A percentile compares a stretch with the other conserved stretches of the same genome.
Evolutionary conservation across 2,888 invertebrate species (phyloP).

Genomic region (Idaea aversata): DNA sequence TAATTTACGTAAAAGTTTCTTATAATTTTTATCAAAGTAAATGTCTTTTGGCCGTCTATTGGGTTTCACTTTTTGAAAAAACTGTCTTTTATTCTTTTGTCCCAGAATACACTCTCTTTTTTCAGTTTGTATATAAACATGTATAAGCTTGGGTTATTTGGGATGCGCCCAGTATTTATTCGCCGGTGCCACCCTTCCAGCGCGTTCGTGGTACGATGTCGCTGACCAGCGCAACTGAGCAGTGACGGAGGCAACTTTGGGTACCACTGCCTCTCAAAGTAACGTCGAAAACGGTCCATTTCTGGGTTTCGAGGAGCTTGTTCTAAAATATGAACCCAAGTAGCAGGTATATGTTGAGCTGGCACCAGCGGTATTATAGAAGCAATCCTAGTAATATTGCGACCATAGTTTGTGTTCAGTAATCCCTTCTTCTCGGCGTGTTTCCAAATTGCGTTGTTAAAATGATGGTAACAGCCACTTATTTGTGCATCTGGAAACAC

Average conservation of each 20-base stretch:
- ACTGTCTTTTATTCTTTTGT: background rate
- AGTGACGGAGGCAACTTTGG: background rate
- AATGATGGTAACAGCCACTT: background rate
- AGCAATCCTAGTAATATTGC: background rate
- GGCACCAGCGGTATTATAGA: background rate
- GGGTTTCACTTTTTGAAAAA: background rate
- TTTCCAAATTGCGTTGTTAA: constrained; percentile 1
- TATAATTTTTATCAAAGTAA: background rate
- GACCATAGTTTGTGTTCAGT: background rate
- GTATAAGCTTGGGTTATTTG: background rate
- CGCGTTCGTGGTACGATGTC: background rate
- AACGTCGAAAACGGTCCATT: background rate
- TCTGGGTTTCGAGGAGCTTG: background rate
- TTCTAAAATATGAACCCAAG: background rate
- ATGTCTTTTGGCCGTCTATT: background rate
- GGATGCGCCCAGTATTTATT: background rate
- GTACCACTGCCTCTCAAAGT: background rate
- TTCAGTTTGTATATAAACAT: background rate
- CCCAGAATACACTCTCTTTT: background rate
- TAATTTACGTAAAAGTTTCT: background rate
- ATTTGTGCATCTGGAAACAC: background rate
- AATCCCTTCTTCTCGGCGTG: background rate
- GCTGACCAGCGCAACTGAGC: background rate
- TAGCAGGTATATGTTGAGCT: background rate
- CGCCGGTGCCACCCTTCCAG: constrained; percentile 3